Conservation (phyloP, 2,888 invertebrate species). For the Drosophila acutilabella region DNA sequence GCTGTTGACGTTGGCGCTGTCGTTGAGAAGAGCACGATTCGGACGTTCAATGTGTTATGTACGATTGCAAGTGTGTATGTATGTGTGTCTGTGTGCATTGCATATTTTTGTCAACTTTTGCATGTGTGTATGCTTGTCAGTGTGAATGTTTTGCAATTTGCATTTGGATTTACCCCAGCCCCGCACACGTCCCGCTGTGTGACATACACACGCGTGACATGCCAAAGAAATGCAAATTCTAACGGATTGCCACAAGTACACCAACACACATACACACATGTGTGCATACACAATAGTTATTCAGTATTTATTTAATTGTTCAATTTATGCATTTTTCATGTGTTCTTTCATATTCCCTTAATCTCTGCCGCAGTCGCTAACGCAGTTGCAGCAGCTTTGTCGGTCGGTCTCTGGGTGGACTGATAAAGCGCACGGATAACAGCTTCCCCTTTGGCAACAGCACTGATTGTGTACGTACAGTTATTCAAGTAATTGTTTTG, state of each 20-base stretch:
- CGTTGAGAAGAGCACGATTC: slow-evolving; percentile 56
- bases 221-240: slow-evolving; percentile 53
- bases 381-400: slow-evolving; percentile 3
- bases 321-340: slow-evolving; percentile 19
- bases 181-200: slow-evolving; percentile 11
- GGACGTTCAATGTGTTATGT: slow-evolving; percentile 42
- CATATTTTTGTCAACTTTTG: slow-evolving; percentile 41
- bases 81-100: slow-evolving; percentile 28
- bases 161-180: slow-evolving; percentile 16
- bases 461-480: background rate
- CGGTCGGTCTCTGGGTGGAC: background rate
- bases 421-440: slow-evolving; percentile 39
- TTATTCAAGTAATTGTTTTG: background rate
- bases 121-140: slow-evolving; percentile 17
- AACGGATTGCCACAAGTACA: slow-evolving; percentile 26
- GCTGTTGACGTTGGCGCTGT: slow-evolving; percentile 11
- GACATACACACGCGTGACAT: slow-evolving; percentile 62
- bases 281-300: slow-evolving; percentile 23
- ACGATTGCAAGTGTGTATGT: slow-evolving; percentile 21
- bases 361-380: slow-evolving; percentile 11
- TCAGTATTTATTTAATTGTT: slow-evolving; percentile 37
- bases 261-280: slow-evolving; percentile 1
- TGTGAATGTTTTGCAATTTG: slow-evolving; percentile 48
- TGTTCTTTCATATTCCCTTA: background rate
- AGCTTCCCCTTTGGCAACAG: slow-evolving; percentile 21